Base-by-base conservation (phyloP, 2,797 vertebrate species). In the Myripristis murdjan region DNA sequence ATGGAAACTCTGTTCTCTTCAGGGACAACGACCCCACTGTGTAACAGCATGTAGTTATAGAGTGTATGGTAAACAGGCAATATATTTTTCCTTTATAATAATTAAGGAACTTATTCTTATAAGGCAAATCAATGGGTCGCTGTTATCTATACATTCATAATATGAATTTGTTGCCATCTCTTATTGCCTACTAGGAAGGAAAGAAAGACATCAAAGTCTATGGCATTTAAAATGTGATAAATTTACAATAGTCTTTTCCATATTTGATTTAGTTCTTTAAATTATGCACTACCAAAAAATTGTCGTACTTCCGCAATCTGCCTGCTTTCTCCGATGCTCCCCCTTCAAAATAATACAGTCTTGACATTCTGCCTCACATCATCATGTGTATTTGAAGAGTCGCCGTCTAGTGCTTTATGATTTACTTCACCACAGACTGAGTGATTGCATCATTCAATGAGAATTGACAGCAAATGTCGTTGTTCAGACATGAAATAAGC, bases 371-470 rank as follows among this genome's bases (percentile, higher is more conserved):
- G 75, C 75, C 83, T 81, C 84, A 66, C 70, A 74, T 84, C 77
- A 77, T 85, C 77, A 51, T 57, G 67, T 52, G 47, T 16, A 31
- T 82, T 75, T 77, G 55, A 90, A 84, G 84, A 79, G 62, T 60
- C 43, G 57, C 47, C 1, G 54, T 84, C 75, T 82, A 82, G 79
- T 81, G 82, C 82, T 81, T 81, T 76, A 79, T 88, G 88, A 87
- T 91, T 91, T 91, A 70, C 81, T 82, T 55, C 74, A 77, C 82
- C 79, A 73, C 83, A 67, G 73, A 73, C 57, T 8, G 64, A 83
- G 79, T 91, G 91, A 92, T 91, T 92, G 90, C 82, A 89, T 86
- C 88, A 62, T 89, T 91, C 86, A 79, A 81, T 70, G 62, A 74
- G 75, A 88, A 75, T 75, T 63, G 80, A 81, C 82, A 84, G 87